Evolutionary conservation across 2,888 invertebrate species (phyloP), one percentile per base, ranked within the genome.

Genomic region (Junonia oenone): DNA sequence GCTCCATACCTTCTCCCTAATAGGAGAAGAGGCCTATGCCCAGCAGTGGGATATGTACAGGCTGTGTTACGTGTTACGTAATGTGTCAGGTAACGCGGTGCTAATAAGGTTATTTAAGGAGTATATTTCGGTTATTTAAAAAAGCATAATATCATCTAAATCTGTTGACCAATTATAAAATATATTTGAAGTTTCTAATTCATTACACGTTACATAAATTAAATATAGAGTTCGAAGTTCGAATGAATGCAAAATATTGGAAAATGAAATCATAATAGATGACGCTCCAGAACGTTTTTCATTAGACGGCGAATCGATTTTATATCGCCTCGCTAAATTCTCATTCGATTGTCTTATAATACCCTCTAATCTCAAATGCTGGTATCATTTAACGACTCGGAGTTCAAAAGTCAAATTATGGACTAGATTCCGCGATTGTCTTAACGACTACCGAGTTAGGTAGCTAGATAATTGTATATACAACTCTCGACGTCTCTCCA

Each of bases 361-460:
- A 26, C 11, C 13, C 13, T 26, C 43, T 43, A 26, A 43, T 43
- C 43, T 43, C 43, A 17, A 47, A 47, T 47, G 35, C 22, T 33
- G 47, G 31, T 29, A 31, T 40, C 47, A 13, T 53, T 40, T 27
- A 8, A 33, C 33, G 29, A 43, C 47, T 33, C 40, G 29, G 22
- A 48, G 47, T 22, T 22, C 19, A 22, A 26, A 43, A 13, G 40
- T 54, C 40, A 40, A 22, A 40, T 48, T 27, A 29, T 33, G 15
- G 40, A 40, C 33, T 33, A 40, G 38, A 54, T 54, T 26, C 45
- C 46, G 27, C 37, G 26, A 29, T 29, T 46, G 37, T 37, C 13
- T 11, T 52, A 27, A 35, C 17, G 45, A 27, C 45, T 37, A 46
- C 11, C 33, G 29, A 46, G 35, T 37, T 52, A 45, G 22, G 45